Conservation (phyloP, 2,888 invertebrate species). For the Azorinus chamasolen region DNA sequence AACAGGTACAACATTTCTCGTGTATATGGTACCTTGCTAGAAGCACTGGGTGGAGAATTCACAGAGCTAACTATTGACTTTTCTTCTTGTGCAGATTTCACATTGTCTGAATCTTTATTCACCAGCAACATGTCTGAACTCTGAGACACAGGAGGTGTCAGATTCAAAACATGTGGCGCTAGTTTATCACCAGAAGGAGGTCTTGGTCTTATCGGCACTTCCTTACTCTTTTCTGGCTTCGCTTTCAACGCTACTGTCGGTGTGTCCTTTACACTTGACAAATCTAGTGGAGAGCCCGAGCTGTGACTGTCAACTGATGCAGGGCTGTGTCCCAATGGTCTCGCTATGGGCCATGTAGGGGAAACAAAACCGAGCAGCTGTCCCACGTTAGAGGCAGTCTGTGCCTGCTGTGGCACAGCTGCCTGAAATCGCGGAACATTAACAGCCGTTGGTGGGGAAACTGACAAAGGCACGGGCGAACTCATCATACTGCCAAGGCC, state of each 20-base stretch:
- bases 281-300: constrained; percentile 74
- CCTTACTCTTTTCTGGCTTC: constrained; percentile 24
- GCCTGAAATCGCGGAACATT: constrained; percentile 57
- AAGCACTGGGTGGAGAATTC: constrained; percentile 7
- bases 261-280: constrained; percentile 71
- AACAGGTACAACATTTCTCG: constrained; percentile 77
- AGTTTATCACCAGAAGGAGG: constrained; percentile 21
- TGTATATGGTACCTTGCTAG: constrained; percentile 71
- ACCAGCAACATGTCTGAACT: too few species aligned
- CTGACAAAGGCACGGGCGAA: constrained; percentile 50
- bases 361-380: constrained; percentile 41
- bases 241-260: constrained; percentile 37
- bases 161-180: not conserved
- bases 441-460: constrained; percentile 57
- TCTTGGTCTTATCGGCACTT: constrained; percentile 23
- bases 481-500: constrained; percentile 68
- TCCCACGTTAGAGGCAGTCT: constrained; percentile 19
- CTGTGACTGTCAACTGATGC: constrained; percentile 61
- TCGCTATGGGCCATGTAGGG: constrained; percentile 36
- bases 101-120: not conserved
- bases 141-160: too few species aligned
- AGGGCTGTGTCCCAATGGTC: constrained; percentile 54
- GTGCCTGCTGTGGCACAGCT: constrained; percentile 35
- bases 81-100: not conserved
- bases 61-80: not conserved